Conservation (phyloP, 2,888 invertebrate genomes). For the Sinopyrophorus schimmeli region DNA sequence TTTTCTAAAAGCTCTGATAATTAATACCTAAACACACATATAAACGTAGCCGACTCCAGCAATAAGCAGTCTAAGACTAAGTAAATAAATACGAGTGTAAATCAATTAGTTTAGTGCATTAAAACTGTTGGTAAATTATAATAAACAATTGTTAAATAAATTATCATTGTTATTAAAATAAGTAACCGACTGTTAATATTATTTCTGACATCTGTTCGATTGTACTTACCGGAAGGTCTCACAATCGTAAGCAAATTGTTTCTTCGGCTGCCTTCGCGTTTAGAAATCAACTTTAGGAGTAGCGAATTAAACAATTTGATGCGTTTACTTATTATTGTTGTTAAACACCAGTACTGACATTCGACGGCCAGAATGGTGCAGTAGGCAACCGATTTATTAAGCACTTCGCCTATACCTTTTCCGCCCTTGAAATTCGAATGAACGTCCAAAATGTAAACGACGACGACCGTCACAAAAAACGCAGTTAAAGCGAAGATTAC, state of each 20-base stretch:
- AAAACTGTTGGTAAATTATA: too few species aligned
- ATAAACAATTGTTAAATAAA: too few species aligned
- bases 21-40: too few species aligned
- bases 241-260: background rate
- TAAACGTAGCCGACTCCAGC: too few species aligned
- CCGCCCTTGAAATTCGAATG: background rate
- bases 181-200: background rate
- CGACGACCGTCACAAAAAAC: background rate
- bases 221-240: background rate
- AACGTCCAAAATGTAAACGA: background rate
- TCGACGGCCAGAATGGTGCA: background rate
- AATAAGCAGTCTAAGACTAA: too few species aligned
- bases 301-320: background rate
- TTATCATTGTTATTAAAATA: too few species aligned
- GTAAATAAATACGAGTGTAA: too few species aligned
- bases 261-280: background rate
- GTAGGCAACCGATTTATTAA: background rate
- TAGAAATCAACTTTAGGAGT: background rate
- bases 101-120: too few species aligned
- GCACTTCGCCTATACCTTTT: background rate
- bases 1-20: too few species aligned
- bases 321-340: background rate
- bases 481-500: background rate
- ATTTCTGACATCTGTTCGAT: background rate
- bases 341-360: constrained; percentile 4